Evolutionary conservation across 2,797 vertebrate genomes (phyloP).

Genomic region (Parotocinclus haroldoi): DNA sequence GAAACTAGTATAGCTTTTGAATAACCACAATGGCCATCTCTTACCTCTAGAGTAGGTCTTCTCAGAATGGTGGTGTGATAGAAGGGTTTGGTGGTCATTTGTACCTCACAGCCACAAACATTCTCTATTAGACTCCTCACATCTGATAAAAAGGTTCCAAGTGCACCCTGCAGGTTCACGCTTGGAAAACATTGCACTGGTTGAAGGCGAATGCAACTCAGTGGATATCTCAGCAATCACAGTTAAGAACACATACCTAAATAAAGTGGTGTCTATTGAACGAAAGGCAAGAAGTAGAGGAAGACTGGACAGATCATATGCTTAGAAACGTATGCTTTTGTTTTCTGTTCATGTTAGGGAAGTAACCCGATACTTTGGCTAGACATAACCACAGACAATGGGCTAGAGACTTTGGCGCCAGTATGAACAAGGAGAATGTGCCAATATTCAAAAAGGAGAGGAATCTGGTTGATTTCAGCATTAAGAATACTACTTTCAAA

Average conservation of each 20-base stretch:
- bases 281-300: too few relatives aligned
- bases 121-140: slow-evolving; percentile 65
- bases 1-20: not conserved
- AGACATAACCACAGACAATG: slow-evolving; percentile 10
- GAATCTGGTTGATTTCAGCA: not conserved
- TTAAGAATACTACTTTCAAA: not conserved
- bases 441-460: not conserved
- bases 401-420: not conserved
- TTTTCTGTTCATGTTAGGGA: not conserved
- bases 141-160: slow-evolving; percentile 76
- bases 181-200: slow-evolving; percentile 76
- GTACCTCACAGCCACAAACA: slow-evolving; percentile 79
- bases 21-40: not conserved
- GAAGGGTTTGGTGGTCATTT: slow-evolving; percentile 71
- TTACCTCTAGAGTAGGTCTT: slow-evolving; percentile 43
- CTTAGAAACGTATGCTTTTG: not conserved
- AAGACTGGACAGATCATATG: too few relatives aligned
- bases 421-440: not conserved
- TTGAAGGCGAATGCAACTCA: slow-evolving; percentile 83
- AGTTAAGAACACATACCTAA: slow-evolving; percentile 22
- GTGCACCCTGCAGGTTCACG: slow-evolving; percentile 67
- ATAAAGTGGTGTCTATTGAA: not conserved
- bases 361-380: slow-evolving; percentile 7
- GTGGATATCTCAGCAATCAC: slow-evolving; percentile 73
- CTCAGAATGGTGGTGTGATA: slow-evolving; percentile 65